A percentile compares a stretch with the other conserved stretches of the same genome.
Evolutionary conservation across 2,888 invertebrate genomes (phyloP).

Genomic region (Helobdella robusta): DNA sequence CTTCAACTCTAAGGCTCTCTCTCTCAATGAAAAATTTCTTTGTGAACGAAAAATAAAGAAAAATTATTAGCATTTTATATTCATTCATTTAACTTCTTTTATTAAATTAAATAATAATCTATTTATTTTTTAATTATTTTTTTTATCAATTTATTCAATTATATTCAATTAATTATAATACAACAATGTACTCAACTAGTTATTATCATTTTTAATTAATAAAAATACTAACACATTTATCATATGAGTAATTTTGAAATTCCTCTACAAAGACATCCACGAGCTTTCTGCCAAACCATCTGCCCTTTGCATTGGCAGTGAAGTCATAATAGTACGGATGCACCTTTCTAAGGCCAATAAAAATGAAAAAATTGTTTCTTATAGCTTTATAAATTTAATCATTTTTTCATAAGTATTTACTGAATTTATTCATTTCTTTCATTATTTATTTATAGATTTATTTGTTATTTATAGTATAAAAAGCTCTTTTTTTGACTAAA

Average conservation of each 20-base stretch:
- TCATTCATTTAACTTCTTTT: background rate
- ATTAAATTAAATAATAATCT: background rate
- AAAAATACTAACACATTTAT: constrained; percentile 49
- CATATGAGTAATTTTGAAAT: constrained; percentile 61
- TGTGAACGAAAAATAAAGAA: background rate
- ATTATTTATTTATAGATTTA: too few relatives aligned
- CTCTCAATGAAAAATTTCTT: constrained; percentile 3
- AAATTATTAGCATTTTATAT: too few relatives aligned
- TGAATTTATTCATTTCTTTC: background rate
- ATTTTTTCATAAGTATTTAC: background rate
- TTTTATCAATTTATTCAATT: background rate
- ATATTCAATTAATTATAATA: background rate
- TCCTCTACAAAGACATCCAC: constrained; percentile 83
- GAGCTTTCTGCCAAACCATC: constrained; percentile 81
- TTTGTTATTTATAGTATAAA: too few relatives aligned
- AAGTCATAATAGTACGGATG: constrained; percentile 95
- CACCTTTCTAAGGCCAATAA: constrained; percentile 79
- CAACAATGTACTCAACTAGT: too few relatives aligned
- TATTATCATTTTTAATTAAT: too few relatives aligned
- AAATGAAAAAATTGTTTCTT: constrained; percentile 1
- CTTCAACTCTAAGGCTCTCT: background rate
- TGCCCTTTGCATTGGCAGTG: constrained; percentile 86
- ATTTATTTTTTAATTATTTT: background rate
- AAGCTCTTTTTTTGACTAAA: too few relatives aligned
- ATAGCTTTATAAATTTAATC: background rate